These are phyloP conservation scores for Microctenopoma lineatum DNA, from an alignment of 2,797 vertebrate species.

Conservation along the genomic window DNA sequence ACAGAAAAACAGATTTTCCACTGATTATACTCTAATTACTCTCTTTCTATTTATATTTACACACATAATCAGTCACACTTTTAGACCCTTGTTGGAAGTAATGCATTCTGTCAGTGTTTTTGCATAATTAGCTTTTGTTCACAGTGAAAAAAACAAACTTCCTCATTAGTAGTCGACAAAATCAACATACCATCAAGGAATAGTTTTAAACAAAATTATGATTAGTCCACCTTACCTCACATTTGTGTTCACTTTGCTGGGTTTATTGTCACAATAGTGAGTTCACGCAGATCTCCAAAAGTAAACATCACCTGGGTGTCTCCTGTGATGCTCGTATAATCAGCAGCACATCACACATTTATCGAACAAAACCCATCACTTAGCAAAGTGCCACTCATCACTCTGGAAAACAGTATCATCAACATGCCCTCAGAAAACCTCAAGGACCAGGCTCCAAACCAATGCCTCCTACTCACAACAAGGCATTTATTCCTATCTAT, in stretches of 20 bases:
- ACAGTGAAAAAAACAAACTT: neutral
- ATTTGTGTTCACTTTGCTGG: conserved; percentile 15
- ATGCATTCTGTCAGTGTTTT: neutral
- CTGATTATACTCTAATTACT: neutral
- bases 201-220: neutral
- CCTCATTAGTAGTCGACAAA: neutral
- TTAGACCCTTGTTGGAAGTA: neutral
- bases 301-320: conserved; percentile 1
- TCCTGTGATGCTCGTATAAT: neutral
- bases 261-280: conserved; percentile 6
- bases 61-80: neutral
- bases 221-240: neutral
- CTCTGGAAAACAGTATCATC: conserved; percentile 4
- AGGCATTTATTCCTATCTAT: conserved; percentile 51
- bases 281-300: conserved; percentile 13
- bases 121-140: neutral
- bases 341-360: conserved; percentile 7
- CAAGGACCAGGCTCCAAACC: conserved; percentile 30
- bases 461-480: conserved; percentile 30
- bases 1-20: conserved; percentile 1
- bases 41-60: neutral
- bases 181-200: neutral
- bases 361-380: conserved; percentile 1
- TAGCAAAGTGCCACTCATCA: conserved; percentile 23
- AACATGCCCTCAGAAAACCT: conserved; percentile 25